Evolutionary conservation across 2,888 invertebrate genomes (phyloP).

Genomic region (Xestia xanthographa): DNA sequence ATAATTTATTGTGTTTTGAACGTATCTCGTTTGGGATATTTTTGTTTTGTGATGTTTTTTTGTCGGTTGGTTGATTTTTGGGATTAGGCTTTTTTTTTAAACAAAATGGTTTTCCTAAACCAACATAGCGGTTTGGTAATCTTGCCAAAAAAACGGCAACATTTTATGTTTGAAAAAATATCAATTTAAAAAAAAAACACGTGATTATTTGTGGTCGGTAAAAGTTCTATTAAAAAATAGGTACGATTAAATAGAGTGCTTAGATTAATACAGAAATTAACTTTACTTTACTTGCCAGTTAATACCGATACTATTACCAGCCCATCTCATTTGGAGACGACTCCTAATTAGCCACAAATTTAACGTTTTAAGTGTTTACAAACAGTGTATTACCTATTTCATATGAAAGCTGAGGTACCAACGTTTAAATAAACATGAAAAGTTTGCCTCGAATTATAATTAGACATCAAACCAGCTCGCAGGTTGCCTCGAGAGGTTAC

Average conservation of each 20-base stretch:
- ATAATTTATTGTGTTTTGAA: slow-evolving; percentile 83
- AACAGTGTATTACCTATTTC: neutral
- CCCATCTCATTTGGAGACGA: neutral
- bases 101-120: slow-evolving; percentile 19
- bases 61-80: slow-evolving; percentile 31
- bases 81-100: slow-evolving; percentile 24
- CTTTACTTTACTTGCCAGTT: neutral
- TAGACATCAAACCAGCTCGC: slow-evolving; percentile 71
- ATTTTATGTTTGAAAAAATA: neutral
- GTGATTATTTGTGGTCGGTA: neutral
- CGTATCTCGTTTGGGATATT: slow-evolving; percentile 57
- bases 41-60: slow-evolving; percentile 28
- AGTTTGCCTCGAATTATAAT: slow-evolving; percentile 74
- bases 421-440: slow-evolving; percentile 72
- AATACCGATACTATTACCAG: neutral
- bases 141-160: neutral
- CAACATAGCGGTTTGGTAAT: neutral
- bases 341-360: slow-evolving; percentile 3
- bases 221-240: neutral
- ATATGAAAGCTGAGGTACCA: slow-evolving; percentile 42
- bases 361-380: neutral
- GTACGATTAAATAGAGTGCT: neutral
- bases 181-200: neutral
- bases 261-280: neutral
- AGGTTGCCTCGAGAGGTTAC: slow-evolving; percentile 72